Evolutionary conservation across 2,113 vertebrate genomes (phyloP), one percentile per base, ranked within the genome.

Genomic region (Ifrita kowaldi): DNA sequence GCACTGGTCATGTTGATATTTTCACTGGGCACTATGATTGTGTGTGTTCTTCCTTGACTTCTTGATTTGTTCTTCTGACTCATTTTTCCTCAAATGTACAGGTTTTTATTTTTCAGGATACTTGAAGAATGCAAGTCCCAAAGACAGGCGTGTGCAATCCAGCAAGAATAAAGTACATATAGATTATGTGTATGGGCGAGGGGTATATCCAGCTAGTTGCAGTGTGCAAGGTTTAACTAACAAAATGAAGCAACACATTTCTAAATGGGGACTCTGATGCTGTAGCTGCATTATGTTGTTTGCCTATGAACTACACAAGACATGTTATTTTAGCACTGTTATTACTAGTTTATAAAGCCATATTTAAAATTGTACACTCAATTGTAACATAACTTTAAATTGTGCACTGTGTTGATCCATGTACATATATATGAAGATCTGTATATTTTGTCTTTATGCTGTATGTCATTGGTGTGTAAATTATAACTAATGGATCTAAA

Each of bases 291-390:
- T 94, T 96, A 74, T 79, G 89, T 91, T 96, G 85, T 98, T 96
- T 94, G 84, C 95, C 93, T 94, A 74, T 96, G 95, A 96, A 95
- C 74, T 96, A 57, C 53, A 83, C 27, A 23, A 95, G 84, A 73
- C 81, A 24, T 18, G 2, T 98, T 98, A 91, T 86, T 96, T 97
- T 97, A 97, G 97, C 95, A 97, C 97, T 97, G 94, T 97, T 98
- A 96, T 96, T 96, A 96, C 96, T 98, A 96, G 97, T 98, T 98
- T 98, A 97, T 97, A 98, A 98, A 98, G 98, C 98, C 98, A 98
- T 98, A 98, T 93, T 95, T 97, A 97, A 97, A 98, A 88, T 75
- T 98, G 98, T 98, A 98, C 96, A 98, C 96, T 98, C 97, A 89
- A 97, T 86, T 98, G 97, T 98, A 98, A 98, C 95, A 98, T 98